Evolutionary conservation across 2,888 invertebrate species (phyloP).

Genomic region (Acronicta alni): DNA sequence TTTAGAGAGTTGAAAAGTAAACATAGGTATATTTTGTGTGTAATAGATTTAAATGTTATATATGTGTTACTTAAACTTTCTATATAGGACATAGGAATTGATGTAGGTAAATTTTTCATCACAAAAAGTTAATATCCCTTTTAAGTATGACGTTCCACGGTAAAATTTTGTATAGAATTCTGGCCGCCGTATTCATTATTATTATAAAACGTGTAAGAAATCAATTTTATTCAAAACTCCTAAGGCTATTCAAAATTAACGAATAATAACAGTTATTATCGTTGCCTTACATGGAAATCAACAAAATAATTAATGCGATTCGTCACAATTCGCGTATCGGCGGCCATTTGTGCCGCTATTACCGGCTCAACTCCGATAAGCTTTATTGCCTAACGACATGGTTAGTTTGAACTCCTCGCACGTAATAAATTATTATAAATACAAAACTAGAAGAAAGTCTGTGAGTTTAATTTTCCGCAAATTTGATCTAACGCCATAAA

Average conservation of each 20-base stretch:
- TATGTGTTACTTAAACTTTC: no score
- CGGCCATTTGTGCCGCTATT: constrained; percentile 81
- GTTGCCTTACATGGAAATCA: constrained; percentile 65
- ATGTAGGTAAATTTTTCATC: no score
- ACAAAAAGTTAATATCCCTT: not conserved
- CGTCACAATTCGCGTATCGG: constrained; percentile 79
- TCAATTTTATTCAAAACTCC: constrained; percentile 44
- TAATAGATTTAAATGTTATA: no score
- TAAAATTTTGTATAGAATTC: constrained; percentile 14
- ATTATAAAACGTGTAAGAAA: constrained; percentile 41
- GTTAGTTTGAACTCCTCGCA: constrained; percentile 86
- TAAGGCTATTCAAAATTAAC: constrained; percentile 51
- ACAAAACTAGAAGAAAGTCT: constrained; percentile 76
- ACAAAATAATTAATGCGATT: constrained; percentile 82
- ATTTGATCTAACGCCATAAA: constrained; percentile 84
- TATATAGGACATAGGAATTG: no score
- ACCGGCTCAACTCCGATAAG: constrained; percentile 82
- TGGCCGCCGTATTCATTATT: constrained; percentile 35
- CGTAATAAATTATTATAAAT: constrained; percentile 87
- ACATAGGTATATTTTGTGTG: no score
- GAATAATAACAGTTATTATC: constrained; percentile 62
- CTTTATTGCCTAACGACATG: constrained; percentile 83
- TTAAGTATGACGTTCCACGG: not conserved
- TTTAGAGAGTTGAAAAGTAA: no score
- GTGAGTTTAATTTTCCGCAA: constrained; percentile 87